Percentiles rank a stretch among this genome's conserved stretches.
These are phyloP conservation scores for Oncorhynchus keta DNA, from an alignment of 2,113 vertebrate genomes.

Conservation along the genomic window DNA sequence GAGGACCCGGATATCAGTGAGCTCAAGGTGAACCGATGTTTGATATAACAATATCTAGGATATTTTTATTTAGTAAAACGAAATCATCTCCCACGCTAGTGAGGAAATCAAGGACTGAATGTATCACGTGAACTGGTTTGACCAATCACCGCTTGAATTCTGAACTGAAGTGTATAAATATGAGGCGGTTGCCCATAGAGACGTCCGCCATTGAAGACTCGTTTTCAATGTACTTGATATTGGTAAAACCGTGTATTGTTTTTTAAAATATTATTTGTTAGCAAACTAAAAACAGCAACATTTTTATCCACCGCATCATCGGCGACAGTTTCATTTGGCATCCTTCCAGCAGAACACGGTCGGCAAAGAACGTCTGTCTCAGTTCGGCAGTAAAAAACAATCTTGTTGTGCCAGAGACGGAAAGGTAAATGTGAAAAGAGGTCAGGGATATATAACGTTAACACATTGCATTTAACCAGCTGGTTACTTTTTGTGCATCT, in stretches of 20 bases:
- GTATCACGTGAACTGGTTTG: constrained; percentile 46
- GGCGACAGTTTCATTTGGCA: constrained; percentile 16
- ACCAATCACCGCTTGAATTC: constrained; percentile 60
- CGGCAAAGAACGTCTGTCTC: constrained; percentile 45
- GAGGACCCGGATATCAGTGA: neutral
- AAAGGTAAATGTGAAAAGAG: constrained; percentile 54
- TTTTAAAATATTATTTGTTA: neutral
- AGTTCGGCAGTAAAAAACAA: constrained; percentile 48
- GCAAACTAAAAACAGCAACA: neutral
- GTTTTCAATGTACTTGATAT: constrained; percentile 27
- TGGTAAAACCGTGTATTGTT: constrained; percentile 10
- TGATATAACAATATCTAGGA: neutral
- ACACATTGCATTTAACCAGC: neutral
- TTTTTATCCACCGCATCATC: neutral
- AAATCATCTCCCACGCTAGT: constrained; percentile 1
- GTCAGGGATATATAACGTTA: constrained; percentile 12
- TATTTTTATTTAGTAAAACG: neutral
- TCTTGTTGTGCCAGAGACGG: constrained; percentile 57
- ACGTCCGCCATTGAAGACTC: constrained; percentile 51
- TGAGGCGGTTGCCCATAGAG: constrained; percentile 46
- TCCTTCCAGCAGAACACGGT: constrained; percentile 42
- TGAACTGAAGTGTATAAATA: constrained; percentile 63
- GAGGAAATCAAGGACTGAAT: constrained; percentile 26
- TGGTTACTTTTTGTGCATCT: neutral
- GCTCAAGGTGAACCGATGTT: neutral